These are phyloP conservation scores for Mus minutoides DNA, from an alignment of 2,797 vertebrate species.

Conservation along the genomic window DNA sequence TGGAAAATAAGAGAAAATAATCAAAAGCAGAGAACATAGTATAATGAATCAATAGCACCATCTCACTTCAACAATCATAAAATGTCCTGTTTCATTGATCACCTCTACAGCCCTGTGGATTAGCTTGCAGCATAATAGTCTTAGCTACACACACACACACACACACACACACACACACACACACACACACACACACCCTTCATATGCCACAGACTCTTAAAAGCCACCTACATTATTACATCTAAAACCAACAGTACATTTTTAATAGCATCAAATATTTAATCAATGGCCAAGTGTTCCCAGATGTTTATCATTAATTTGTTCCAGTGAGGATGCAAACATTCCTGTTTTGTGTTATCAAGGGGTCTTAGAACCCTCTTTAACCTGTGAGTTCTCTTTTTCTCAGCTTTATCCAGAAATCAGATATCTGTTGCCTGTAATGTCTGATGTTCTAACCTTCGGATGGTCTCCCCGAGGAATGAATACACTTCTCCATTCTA, in stretches of 20 bases:
- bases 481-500: not conserved
- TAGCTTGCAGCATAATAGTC: not conserved
- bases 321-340: not conserved
- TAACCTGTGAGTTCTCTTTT: not conserved
- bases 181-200: not conserved
- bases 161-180: not conserved
- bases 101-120: not conserved
- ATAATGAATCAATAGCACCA: not conserved
- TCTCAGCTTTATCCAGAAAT: not conserved
- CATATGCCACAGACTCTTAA: not conserved
- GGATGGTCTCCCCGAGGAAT: not conserved
- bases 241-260: not conserved
- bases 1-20: not conserved
- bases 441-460: not conserved
- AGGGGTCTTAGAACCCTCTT: not conserved
- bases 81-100: not conserved
- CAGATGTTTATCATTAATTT: not conserved
- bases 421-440: not conserved
- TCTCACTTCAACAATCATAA: not conserved
- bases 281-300: not conserved
- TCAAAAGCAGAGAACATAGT: not conserved
- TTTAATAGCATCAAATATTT: not conserved
- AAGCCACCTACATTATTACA: not conserved
- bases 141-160: not conserved
- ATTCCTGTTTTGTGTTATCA: not conserved